Base-by-base conservation (phyloP, 2,888 invertebrate genomes). In the Hedya salicella region DNA sequence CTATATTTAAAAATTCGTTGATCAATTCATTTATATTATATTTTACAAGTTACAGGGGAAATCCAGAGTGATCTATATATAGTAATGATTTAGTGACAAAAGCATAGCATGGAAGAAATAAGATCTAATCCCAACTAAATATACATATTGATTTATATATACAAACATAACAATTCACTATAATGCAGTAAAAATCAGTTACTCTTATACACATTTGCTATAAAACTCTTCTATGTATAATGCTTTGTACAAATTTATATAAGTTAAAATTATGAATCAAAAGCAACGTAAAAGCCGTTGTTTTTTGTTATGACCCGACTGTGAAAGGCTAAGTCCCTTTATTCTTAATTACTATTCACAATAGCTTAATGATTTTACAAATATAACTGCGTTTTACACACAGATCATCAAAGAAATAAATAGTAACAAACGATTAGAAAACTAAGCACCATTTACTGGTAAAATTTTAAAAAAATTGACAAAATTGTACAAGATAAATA, bases 181-280 rank as follows among this genome's bases (percentile, higher is more conserved):
- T 49, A 49, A 21, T 40, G 17, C 21, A 46, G 40, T 61, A 53
- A 21, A 36, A 17, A 54, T 21, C 44, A 39, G 52, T 54, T 62
- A 48, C 40, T 32, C 19, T 14, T n/a, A 13, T 54, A 61, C 52
- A 49, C 61, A 46, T 39, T 49, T 25, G 39, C 59, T 53, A 46
- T 36, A 39, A 25, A 52, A 50, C 3, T 16, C 25, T 39, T 21
- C 44, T 46, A 59, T 25, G n/a, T 36, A 39, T 54, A 25, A 52
- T 42, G 54, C 42, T 63, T 59, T 65, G 65, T 60, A 65, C 65
- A 60, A 57, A 59, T 52, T 25, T 25, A 25, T 6, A 25, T 25
- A 17, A 19, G 19, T 42, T 44, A 42, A 52, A 63, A 44, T 42
- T 54, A 52, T 42, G 52, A 21, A 54, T 49, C n/a, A 52, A 62